A percentile compares a stretch with the other conserved stretches of the same genome.
Conservation (phyloP, 2,888 invertebrate species). For the Lutraria lutraria region DNA sequence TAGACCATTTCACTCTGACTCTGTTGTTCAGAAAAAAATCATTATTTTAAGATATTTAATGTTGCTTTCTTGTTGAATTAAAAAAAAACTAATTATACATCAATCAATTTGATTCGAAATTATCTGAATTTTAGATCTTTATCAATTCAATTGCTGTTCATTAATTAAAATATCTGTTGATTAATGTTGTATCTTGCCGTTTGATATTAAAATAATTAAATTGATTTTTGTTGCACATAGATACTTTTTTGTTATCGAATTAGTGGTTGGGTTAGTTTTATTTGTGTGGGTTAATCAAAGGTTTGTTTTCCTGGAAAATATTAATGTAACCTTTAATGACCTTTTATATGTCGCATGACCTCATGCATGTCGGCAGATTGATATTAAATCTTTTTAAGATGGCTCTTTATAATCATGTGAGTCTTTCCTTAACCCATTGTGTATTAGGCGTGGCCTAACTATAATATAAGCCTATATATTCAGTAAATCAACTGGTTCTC, state of each 20-base stretch:
- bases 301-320: too few relatives aligned
- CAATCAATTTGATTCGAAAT: background rate
- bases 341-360: too few relatives aligned
- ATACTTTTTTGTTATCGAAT: background rate
- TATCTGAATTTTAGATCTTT: background rate
- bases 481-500: too few relatives aligned
- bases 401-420: too few relatives aligned
- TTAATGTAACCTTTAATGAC: too few relatives aligned
- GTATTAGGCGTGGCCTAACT: too few relatives aligned
- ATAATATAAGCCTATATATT: too few relatives aligned
- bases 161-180: background rate
- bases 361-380: too few relatives aligned
- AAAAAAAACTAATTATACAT: slow-evolving; percentile 1
- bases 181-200: background rate
- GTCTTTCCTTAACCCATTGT: too few relatives aligned
- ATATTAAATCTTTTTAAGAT: too few relatives aligned
- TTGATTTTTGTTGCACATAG: background rate
- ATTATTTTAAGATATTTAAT: background rate
- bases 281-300: too few relatives aligned
- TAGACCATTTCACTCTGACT: background rate
- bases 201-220: background rate
- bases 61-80: background rate
- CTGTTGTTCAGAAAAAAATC: background rate
- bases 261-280: background rate
- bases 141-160: slow-evolving; percentile 4